Evolutionary conservation across 2,797 vertebrate species (phyloP).

Genomic region (Lates japonicus): DNA sequence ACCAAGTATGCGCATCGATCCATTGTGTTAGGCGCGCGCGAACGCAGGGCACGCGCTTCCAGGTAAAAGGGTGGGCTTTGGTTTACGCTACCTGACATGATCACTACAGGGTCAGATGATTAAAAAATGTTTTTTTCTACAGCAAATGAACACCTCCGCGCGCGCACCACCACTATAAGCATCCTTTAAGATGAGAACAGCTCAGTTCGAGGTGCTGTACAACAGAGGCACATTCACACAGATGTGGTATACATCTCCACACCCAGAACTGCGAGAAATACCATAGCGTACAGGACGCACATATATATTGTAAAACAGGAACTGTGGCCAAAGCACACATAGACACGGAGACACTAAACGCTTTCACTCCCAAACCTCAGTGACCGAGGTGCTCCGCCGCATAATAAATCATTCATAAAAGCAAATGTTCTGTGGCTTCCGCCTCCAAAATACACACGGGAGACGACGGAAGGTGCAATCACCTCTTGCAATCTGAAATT

Average conservation of each 20-base stretch:
- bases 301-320: slow-evolving; percentile 68
- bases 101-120: not conserved
- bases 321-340: slow-evolving; percentile 79
- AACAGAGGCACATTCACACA: slow-evolving; percentile 78
- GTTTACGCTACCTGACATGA: slow-evolving; percentile 15
- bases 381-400: slow-evolving; percentile 57
- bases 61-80: slow-evolving; percentile 20
- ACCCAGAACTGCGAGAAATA: slow-evolving; percentile 55
- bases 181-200: slow-evolving; percentile 12
- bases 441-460: slow-evolving; percentile 80
- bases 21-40: not conserved
- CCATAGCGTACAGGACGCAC: slow-evolving; percentile 61
- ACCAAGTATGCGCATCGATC: not conserved
- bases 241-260: slow-evolving; percentile 62
- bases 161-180: not conserved
- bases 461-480: slow-evolving; percentile 71
- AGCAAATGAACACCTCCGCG: not conserved
- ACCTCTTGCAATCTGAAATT: slow-evolving; percentile 70
- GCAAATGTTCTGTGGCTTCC: slow-evolving; percentile 78
- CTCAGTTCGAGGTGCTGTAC: slow-evolving; percentile 24
- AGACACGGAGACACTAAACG: slow-evolving; percentile 79
- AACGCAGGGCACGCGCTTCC: not conserved
- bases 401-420: slow-evolving; percentile 86
- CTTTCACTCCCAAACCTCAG: slow-evolving; percentile 75
- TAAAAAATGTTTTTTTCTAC: not conserved